Base-by-base conservation (phyloP, 2,888 invertebrate genomes). In the Synanthedon vespiformis region DNA sequence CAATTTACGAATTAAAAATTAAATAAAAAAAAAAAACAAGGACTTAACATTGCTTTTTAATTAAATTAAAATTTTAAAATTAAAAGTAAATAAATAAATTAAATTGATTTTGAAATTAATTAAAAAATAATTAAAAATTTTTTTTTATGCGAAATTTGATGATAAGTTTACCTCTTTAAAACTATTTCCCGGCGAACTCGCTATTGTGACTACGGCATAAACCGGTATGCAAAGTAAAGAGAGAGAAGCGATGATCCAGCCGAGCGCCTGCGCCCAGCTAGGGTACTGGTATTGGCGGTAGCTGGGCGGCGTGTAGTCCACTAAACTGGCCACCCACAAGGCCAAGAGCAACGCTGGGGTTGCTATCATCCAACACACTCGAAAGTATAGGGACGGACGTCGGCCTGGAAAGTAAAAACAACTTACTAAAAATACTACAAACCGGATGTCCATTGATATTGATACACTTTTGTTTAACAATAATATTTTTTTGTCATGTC, bases 191-290 rank as follows among this genome's bases (percentile, higher is more conserved):
- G 92, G 90, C 8, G 95, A 89, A 65, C 90, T 89, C 53, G 91
- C 68, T 51, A 96, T 79, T 52, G 92, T 91, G 58, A 93, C 90
- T 50, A 95, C 75, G 47, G 94, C 94, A 72, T 94, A 93, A 52
- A 92, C 90, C 10, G 97, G 97, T 72, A 97, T 95, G 77, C 95
- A 95, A 40, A 94, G 78, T 55, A 97, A 88, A 0, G 96, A 96
- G 44, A 94, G 80, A 11, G 93, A 92, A 1, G 96, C 93, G 58
- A 96, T 93, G 61, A 91, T 86, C 97, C 97, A 97, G 48, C 97
- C 97, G 52, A 97, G 83, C 13, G 90, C 92, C 64, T 94, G 93
- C 22, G 95, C 94, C 96, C 96, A 96, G 54, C 86, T 81, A 0
- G 97, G 96, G 75, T 95, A 97, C 53, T 89, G 88, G 55, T 94